Evolutionary conservation across 2,797 vertebrate genomes (phyloP).

Genomic region (Danio jaintianensis): DNA sequence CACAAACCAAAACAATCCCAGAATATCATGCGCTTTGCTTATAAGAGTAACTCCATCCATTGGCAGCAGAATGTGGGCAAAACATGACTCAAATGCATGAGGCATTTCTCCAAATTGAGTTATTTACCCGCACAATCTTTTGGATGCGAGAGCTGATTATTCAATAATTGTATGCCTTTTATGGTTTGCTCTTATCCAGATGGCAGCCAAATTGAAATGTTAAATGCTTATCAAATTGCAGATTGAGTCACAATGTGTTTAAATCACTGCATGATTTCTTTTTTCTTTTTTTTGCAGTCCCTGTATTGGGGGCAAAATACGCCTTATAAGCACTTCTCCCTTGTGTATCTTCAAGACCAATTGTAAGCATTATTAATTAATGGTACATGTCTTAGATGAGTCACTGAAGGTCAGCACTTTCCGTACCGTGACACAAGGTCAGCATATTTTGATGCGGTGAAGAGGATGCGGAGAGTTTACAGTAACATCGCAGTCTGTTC

Average conservation of each 20-base stretch:
- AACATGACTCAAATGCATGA: background rate
- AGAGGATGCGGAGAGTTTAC: slow-evolving; percentile 22
- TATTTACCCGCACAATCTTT: background rate
- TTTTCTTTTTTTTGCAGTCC: background rate
- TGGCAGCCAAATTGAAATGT: background rate
- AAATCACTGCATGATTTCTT: background rate
- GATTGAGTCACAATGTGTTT: background rate
- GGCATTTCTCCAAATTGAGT: slow-evolving; percentile 11
- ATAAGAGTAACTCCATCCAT: background rate
- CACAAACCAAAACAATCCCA: background rate
- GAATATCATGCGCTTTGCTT: background rate
- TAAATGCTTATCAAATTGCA: background rate
- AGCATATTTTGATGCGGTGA: slow-evolving; percentile 12
- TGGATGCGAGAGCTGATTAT: slow-evolving; percentile 1
- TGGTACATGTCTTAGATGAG: background rate
- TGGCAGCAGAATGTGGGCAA: background rate
- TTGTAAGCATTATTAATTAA: background rate
- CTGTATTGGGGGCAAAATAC: background rate
- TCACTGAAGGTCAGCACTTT: slow-evolving; percentile 32
- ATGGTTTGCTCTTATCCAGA: background rate
- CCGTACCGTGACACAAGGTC: slow-evolving; percentile 21
- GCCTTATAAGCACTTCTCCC: background rate
- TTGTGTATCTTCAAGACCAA: slow-evolving; percentile 12
- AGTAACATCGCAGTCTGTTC: slow-evolving; percentile 14
- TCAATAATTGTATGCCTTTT: background rate